Conservation (phyloP, 2,797 vertebrate species). For the Rhinatrema bivittatum region DNA sequence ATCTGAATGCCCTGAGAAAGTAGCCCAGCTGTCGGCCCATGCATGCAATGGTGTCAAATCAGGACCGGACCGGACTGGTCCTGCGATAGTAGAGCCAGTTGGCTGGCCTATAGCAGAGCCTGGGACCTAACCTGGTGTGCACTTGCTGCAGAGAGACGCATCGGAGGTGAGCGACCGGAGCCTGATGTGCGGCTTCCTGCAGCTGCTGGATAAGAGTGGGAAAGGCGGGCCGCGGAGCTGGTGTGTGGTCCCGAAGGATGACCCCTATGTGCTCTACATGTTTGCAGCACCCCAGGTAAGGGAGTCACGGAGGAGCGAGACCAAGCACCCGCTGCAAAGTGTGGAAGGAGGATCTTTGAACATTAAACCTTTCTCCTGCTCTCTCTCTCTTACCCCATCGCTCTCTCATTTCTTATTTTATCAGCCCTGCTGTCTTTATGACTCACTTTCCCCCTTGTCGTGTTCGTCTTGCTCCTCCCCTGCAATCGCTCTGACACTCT, state of each 20-base stretch:
- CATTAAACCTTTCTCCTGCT: background rate
- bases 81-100: too few species aligned
- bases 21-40: too few species aligned
- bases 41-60: too few species aligned
- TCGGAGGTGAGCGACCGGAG: slow-evolving; percentile 27
- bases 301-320: background rate
- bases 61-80: too few species aligned
- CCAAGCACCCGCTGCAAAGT: background rate
- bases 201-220: slow-evolving; percentile 48
- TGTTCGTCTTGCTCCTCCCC: background rate
- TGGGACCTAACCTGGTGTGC: too few species aligned
- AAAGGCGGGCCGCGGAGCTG: slow-evolving; percentile 38
- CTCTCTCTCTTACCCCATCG: background rate
- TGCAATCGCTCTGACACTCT: too few species aligned
- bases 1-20: too few species aligned
- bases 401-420: too few species aligned
- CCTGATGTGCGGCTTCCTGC: slow-evolving; percentile 57
- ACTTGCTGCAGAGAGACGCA: slow-evolving; percentile 43
- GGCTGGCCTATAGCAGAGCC: too few species aligned
- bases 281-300: slow-evolving; percentile 59
- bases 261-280: slow-evolving; percentile 58
- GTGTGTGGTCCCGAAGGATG: slow-evolving; percentile 52
- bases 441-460: background rate
- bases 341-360: background rate
- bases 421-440: background rate